Evolutionary conservation across 2,888 invertebrate genomes (phyloP).

Genomic region (Ptilodon capucinus): DNA sequence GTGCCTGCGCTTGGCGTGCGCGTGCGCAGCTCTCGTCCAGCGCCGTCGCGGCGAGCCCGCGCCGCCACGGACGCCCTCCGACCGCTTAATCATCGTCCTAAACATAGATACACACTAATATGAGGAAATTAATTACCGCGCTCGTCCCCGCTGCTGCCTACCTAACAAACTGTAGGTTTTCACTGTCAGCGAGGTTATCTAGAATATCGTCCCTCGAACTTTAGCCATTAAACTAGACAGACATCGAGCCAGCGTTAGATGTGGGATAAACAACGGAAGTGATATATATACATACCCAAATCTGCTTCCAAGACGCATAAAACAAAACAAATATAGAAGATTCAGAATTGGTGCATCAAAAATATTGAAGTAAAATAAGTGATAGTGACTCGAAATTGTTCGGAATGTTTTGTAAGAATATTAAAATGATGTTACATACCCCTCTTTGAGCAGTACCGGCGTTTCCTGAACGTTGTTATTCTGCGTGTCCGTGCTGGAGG

Average conservation of each 20-base stretch:
- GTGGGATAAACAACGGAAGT: background rate
- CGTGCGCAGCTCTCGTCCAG: slow-evolving; percentile 89
- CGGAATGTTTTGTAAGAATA: background rate
- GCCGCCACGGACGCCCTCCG: slow-evolving; percentile 91
- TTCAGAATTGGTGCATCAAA: background rate
- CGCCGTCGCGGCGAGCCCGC: slow-evolving; percentile 76
- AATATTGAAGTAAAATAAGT: background rate
- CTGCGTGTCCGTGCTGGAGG: slow-evolving; percentile 88
- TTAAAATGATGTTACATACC: slow-evolving; percentile 88
- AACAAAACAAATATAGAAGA: slow-evolving; percentile 20
- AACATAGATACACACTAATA: slow-evolving; percentile 1
- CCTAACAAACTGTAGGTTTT: too few species aligned
- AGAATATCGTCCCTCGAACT: too few species aligned
- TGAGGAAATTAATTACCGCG: too few species aligned
- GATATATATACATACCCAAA: slow-evolving; percentile 63
- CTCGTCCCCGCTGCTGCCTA: too few species aligned
- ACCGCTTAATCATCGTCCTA: slow-evolving; percentile 95
- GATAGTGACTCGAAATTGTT: background rate
- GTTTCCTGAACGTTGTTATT: slow-evolving; percentile 83
- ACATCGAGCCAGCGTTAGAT: too few species aligned
- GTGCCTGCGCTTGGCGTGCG: slow-evolving; percentile 91
- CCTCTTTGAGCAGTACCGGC: slow-evolving; percentile 94
- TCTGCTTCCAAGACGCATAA: slow-evolving; percentile 61
- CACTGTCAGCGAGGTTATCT: too few species aligned
- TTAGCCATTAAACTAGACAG: too few species aligned